Evolutionary conservation across 2,888 invertebrate genomes (phyloP), one percentile per base, ranked within the genome.

Genomic region (Lithophane ornitopus): DNA sequence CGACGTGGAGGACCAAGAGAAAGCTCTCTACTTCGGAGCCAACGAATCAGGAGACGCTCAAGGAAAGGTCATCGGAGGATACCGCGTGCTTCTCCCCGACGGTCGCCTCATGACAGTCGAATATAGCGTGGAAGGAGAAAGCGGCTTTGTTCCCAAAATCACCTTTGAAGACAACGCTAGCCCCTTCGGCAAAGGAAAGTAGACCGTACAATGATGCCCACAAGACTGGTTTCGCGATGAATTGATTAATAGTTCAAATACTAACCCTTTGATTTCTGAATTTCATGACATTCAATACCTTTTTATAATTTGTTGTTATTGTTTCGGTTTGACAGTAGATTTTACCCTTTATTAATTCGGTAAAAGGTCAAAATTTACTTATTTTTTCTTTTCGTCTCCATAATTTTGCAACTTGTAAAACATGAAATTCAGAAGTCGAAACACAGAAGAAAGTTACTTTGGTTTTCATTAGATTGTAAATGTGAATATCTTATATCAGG

Each of bases 71-170:
- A 95, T 97, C 74, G 98, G 98, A 39, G 97, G 97, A 49, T 98
- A 98, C 93, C 97, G 96, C 84, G 98, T 98, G 2, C 96, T 97
- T 82, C 94, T 98, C 22, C 97, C 98, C 7, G 98, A 98, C 90
- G 98, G 98, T 56, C 95, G 98, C 80, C 97, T 98, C 56, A 98
- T 98, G 98, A 97, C 97, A 0, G 98, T 98, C 0, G 97, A 97
- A 81, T 98, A 98, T 90, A 97, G 97, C 2, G 98, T 98, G 0
- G 97, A 98, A 85, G 97, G 97, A 12, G 97, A 98, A 81, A 97
- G 97, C 80, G 98, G 98, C 9, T 98, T 97, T 89, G 97, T 98
- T 3, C 98, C 98, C 46, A 97, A 97, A 91, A 97, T 98, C 84
- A 97, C 97, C 65, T 98, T 97, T 90, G 97, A 97, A 87, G 97